These are phyloP conservation scores for Carterocephalus palaemon DNA, from an alignment of 2,888 invertebrate species.

Conservation along the genomic window DNA sequence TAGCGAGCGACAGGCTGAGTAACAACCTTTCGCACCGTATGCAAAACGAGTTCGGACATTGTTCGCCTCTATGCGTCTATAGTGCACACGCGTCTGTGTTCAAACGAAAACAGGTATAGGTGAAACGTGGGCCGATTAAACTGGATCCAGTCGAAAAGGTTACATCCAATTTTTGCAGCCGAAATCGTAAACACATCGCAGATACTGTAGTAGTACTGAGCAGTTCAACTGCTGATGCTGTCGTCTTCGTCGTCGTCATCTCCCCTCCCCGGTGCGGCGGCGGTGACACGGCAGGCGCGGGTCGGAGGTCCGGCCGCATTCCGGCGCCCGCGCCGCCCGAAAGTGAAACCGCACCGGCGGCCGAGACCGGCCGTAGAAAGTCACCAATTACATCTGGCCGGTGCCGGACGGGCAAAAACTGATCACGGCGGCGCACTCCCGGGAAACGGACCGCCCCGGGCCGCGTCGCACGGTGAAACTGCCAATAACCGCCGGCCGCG, in stretches of 20 bases:
- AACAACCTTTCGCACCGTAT: constrained; percentile 39
- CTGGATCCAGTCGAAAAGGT: too few relatives aligned
- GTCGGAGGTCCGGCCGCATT: constrained; percentile 78
- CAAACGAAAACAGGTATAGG: too few relatives aligned
- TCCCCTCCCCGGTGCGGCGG: constrained; percentile 30
- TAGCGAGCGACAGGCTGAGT: constrained; percentile 11
- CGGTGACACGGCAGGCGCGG: constrained; percentile 47
- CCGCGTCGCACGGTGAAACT: constrained; percentile 57
- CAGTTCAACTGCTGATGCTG: too few relatives aligned
- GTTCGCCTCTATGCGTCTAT: too few relatives aligned
- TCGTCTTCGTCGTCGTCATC: too few relatives aligned
- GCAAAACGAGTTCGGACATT: constrained; percentile 40
- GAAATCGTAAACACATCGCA: too few relatives aligned
- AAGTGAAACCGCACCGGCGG: constrained; percentile 70
- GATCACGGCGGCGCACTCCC: constrained; percentile 60
- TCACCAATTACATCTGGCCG: constrained; percentile 59
- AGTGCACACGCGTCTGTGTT: too few relatives aligned
- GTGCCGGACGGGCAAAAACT: constrained; percentile 60
- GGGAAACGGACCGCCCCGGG: constrained; percentile 66
- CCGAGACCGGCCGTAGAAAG: constrained; percentile 74
- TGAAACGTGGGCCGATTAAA: too few relatives aligned
- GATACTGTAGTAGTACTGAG: too few relatives aligned
- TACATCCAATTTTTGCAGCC: too few relatives aligned
- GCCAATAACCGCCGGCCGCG: constrained; percentile 50
- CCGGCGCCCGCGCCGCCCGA: constrained; percentile 69